These are phyloP conservation scores for Notolabrus celidotus DNA, from an alignment of 2,797 vertebrate species.

Conservation along the genomic window DNA sequence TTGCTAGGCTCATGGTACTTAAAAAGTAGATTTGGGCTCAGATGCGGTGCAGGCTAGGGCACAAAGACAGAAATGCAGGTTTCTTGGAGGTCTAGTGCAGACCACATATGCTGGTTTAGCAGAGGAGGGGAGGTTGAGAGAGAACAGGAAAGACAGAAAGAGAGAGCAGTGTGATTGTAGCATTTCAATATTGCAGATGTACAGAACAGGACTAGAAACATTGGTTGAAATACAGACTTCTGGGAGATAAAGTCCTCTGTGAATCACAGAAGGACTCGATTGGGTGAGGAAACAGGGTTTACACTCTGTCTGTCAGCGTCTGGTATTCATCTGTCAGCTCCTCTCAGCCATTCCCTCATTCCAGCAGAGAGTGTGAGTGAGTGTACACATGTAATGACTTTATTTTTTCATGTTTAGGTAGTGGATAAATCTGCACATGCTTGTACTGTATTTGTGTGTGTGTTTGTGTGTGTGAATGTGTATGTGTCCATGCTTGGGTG, in stretches of 20 bases:
- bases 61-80: conserved; percentile 80
- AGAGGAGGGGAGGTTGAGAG: conserved; percentile 58
- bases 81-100: conserved; percentile 64
- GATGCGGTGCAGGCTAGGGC: conserved; percentile 67
- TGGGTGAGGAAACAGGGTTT: conserved; percentile 57
- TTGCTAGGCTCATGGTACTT: conserved; percentile 68
- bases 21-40: conserved; percentile 65
- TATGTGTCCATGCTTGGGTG: background rate
- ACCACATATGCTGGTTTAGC: conserved; percentile 77
- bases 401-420: conserved; percentile 70
- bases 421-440: conserved; percentile 70
- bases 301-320: conserved; percentile 75
- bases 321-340: conserved; percentile 74
- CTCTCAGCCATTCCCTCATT: conserved; percentile 67
- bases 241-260: conserved; percentile 57
- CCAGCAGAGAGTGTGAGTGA: conserved; percentile 68
- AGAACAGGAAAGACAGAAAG: conserved; percentile 62
- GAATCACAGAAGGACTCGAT: conserved; percentile 62
- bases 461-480: conserved; percentile 16
- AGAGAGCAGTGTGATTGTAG: conserved; percentile 65
- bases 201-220: conserved; percentile 62
- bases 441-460: conserved; percentile 28
- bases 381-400: conserved; percentile 64
- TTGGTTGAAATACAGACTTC: conserved; percentile 66
- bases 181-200: conserved; percentile 73